Evolutionary conservation across 1,140 invertebrate genomes (phyloP).

Genomic region (Caenorhabditis brenneri): DNA sequence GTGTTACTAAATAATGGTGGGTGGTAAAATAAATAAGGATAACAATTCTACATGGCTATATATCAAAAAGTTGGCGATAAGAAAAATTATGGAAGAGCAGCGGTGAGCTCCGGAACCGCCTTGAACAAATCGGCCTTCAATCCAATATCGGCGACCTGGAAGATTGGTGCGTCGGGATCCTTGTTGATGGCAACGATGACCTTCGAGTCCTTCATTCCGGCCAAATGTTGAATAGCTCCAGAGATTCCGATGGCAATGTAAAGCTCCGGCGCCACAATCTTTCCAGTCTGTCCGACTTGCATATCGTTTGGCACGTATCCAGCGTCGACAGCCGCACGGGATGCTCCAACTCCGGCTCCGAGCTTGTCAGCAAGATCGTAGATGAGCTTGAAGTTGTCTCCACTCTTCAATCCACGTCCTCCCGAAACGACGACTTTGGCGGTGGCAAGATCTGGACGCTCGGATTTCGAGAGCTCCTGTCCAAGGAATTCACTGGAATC

Average conservation of each 20-base stretch:
- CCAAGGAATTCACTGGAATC: constrained; percentile 82
- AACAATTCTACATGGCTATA: neutral
- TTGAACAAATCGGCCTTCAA: constrained; percentile 96
- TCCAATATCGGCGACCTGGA: constrained; percentile 93
- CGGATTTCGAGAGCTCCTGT: constrained; percentile 92
- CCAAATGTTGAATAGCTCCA: constrained; percentile 98
- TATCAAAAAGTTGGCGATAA: neutral
- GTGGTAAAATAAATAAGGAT: neutral
- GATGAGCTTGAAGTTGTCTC: constrained; percentile 94
- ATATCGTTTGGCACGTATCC: constrained; percentile 98
- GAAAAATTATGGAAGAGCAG: constrained; percentile 41
- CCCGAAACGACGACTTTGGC: constrained; percentile 90
- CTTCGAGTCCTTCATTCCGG: constrained; percentile 97
- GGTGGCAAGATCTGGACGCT: constrained; percentile 89
- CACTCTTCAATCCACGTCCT: constrained; percentile 92
- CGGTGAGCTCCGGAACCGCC: constrained; percentile 70
- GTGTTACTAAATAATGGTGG: neutral
- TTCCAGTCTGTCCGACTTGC: constrained; percentile 98
- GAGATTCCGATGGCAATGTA: constrained; percentile 98
- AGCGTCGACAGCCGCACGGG: constrained; percentile 98
- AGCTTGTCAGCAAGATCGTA: constrained; percentile 96
- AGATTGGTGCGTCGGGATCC: constrained; percentile 97
- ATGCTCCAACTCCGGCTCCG: constrained; percentile 94
- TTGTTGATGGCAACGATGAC: constrained; percentile 99
- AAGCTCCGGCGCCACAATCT: constrained; percentile 96